These are phyloP conservation scores for Heteronetta atricapilla DNA, from an alignment of 2,113 vertebrate genomes.

Conservation along the genomic window DNA sequence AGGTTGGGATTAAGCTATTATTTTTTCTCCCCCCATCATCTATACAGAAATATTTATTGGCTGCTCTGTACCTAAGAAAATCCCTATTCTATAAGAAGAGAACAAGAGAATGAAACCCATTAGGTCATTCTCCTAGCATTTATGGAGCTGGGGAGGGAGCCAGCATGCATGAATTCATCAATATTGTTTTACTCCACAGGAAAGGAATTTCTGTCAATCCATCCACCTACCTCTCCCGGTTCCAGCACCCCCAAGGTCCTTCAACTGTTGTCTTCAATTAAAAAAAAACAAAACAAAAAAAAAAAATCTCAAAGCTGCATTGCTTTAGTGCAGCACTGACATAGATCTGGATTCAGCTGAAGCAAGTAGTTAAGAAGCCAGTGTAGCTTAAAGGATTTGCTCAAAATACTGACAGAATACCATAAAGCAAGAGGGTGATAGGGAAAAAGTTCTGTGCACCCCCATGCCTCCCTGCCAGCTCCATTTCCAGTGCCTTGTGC, in stretches of 20 bases:
- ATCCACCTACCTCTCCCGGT: not conserved
- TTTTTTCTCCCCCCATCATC: not conserved
- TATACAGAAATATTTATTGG: not conserved
- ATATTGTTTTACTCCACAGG: constrained; percentile 1
- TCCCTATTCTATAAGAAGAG: not conserved
- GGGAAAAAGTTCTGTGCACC: not conserved
- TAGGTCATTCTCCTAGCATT: constrained; percentile 5
- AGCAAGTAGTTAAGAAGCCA: constrained; percentile 38
- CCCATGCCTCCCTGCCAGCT: not conserved
- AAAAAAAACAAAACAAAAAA: not conserved
- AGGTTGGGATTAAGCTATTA: not conserved
- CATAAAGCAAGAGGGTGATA: not conserved
- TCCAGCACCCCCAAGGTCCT: not conserved
- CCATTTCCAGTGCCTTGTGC: not conserved
- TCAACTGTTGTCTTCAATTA: not conserved
- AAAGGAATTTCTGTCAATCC: constrained; percentile 12
- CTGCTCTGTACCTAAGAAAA: not conserved
- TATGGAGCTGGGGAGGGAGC: not conserved
- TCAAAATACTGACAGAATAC: not conserved
- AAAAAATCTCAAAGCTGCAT: not conserved
- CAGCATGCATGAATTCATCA: not conserved
- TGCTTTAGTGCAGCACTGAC: not conserved
- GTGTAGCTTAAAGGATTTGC: not conserved
- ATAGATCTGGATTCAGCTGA: not conserved
- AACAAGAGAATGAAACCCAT: not conserved